Evolutionary conservation across 2,888 invertebrate genomes (phyloP).

Genomic region (Hydroisotoma schaefferi): DNA sequence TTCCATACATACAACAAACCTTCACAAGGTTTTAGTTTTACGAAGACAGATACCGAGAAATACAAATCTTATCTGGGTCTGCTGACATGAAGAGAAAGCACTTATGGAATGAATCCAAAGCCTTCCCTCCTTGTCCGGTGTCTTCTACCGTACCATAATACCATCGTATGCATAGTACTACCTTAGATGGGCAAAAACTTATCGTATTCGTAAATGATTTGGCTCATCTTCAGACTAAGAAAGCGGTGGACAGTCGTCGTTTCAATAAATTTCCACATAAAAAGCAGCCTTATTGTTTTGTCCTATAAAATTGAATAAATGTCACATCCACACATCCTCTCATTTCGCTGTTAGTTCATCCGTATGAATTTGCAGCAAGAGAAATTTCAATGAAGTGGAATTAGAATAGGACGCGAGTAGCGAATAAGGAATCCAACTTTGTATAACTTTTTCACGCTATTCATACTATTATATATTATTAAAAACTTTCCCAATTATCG

Average conservation of each 20-base stretch:
- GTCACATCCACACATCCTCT: background rate
- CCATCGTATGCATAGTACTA: conserved; percentile 2
- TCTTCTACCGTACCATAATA: background rate
- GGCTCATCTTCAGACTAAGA: conserved; percentile 10
- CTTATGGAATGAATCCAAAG: conserved; percentile 17
- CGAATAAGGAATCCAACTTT: conserved; percentile 11
- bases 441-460: conserved; percentile 1
- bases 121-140: background rate
- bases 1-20: background rate
- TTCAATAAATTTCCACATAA: conserved; percentile 13
- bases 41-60: conserved; percentile 8
- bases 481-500: conserved; percentile 5
- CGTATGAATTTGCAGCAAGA: background rate
- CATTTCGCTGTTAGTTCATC: background rate
- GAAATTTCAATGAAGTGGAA: too few species aligned
- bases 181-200: background rate
- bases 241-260: conserved; percentile 6
- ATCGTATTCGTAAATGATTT: conserved; percentile 3
- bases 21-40: conserved; percentile 7
- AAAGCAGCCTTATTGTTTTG: conserved; percentile 7
- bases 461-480: background rate
- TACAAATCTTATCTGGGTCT: conserved; percentile 16
- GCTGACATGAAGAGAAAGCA: conserved; percentile 10
- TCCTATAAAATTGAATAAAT: conserved; percentile 6
- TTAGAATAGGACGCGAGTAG: too few species aligned